Percentiles rank a stretch among this genome's conserved stretches.
These are phyloP conservation scores for Penaeus indicus DNA, from an alignment of 1,140 invertebrate species.

Conservation along the genomic window DNA sequence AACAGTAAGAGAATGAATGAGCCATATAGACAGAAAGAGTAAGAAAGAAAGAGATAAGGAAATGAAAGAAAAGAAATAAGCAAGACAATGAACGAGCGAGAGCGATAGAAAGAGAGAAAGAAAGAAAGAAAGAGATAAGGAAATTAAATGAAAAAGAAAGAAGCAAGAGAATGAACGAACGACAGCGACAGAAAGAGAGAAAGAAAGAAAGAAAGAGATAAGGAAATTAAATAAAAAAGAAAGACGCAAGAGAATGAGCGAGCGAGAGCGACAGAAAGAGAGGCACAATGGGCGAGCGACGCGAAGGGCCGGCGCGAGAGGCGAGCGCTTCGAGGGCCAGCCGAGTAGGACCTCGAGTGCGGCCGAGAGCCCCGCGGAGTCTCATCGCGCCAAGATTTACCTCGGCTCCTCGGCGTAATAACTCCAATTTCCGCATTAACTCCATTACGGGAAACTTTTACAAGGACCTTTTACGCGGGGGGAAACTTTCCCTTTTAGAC, in stretches of 20 bases:
- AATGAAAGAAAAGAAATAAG: background rate
- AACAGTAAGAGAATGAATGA: background rate
- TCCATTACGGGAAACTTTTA: conserved; percentile 6
- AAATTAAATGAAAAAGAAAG: background rate
- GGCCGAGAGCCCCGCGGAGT: no score
- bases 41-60: background rate
- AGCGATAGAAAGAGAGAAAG: background rate
- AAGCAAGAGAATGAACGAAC: background rate
- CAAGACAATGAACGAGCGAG: background rate
- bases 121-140: background rate
- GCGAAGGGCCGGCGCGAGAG: background rate
- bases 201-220: background rate
- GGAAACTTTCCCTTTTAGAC: background rate
- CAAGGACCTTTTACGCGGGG: background rate
- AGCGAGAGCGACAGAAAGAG: background rate
- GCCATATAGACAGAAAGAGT: background rate
- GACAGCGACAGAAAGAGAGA: background rate
- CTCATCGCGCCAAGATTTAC: no score
- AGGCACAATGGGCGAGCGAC: background rate
- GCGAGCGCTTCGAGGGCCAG: no score
- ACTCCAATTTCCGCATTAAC: background rate
- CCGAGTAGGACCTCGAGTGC: no score
- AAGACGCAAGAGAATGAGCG: background rate
- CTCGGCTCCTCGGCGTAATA: background rate
- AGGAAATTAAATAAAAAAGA: background rate